phyloP scores from a whole-genome alignment of 2,888 invertebrate species.

The Linhomoeus sp. region DNA sequence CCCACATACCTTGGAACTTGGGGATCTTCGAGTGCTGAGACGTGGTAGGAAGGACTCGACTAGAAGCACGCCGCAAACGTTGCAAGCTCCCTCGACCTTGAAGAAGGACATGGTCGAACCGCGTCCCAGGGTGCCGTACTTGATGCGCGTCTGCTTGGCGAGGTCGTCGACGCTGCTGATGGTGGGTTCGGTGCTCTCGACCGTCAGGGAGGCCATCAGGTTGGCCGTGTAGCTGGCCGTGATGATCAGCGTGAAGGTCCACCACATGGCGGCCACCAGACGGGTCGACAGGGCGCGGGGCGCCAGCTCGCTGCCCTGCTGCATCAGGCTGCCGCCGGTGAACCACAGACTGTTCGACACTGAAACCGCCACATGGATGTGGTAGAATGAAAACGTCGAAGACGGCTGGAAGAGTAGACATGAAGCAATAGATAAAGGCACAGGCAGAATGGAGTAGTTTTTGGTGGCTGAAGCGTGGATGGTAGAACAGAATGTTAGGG shows the following conservation, averaged over 20 bases:
- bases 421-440: no score
- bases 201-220: constrained; percentile 75
- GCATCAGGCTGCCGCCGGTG: constrained; percentile 34
- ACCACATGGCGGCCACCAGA: constrained; percentile 14
- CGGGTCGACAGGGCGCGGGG: constrained; percentile 19
- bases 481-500: no score
- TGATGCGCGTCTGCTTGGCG: constrained; percentile 84
- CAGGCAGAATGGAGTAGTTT: no score
- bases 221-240: constrained; percentile 90
- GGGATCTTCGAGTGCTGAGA: constrained; percentile 58
- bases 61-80: no score
- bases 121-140: constrained; percentile 75
- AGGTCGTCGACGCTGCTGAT: constrained; percentile 87
- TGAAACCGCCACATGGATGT: no score
- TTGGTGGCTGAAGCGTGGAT: no score
- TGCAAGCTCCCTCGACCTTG: constrained; percentile 41
- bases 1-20: constrained; percentile 86
- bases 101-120: constrained; percentile 89
- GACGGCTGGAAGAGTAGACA: no score
- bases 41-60: no score
- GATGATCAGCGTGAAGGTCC: constrained; percentile 37
- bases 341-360: constrained; percentile 60
- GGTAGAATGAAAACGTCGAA: no score
- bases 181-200: constrained; percentile 72
- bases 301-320: constrained; percentile 32